A percentile compares a stretch with the other conserved stretches of the same genome.
These are phyloP conservation scores for Aleiodes sp. DNA, from an alignment of 1,140 invertebrate genomes.

Conservation along the genomic window DNA sequence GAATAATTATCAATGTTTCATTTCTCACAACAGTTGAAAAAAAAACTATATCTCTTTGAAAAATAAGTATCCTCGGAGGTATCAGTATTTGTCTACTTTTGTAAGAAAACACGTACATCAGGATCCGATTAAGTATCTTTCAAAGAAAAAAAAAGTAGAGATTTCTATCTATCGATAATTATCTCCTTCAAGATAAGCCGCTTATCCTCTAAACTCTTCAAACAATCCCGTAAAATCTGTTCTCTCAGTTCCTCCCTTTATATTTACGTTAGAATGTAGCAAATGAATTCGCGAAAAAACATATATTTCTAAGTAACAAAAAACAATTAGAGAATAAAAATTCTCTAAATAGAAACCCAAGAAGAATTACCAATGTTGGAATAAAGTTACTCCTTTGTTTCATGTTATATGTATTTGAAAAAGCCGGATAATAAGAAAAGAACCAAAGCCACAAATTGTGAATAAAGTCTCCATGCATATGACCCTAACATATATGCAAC, in stretches of 20 bases:
- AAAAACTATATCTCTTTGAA: not conserved
- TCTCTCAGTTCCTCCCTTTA: not conserved
- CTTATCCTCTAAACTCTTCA: constrained; percentile 9
- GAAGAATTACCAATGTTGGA: constrained; percentile 48
- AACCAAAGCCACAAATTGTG: constrained; percentile 27
- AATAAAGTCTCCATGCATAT: constrained; percentile 27
- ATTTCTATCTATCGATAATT: constrained; percentile 18
- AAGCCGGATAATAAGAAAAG: constrained; percentile 8
- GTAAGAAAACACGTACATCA: not conserved
- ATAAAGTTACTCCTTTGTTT: constrained; percentile 50
- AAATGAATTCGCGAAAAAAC: not conserved
- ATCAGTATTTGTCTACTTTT: not conserved
- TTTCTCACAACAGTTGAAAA: not conserved
- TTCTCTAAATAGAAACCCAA: constrained; percentile 41
- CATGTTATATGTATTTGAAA: constrained; percentile 3
- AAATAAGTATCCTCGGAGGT: not conserved
- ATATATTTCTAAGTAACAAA: no score
- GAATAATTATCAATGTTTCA: not conserved
- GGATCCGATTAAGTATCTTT: constrained; percentile 1
- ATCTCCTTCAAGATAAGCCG: constrained; percentile 5
- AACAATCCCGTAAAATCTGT: constrained; percentile 2
- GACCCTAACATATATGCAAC: constrained; percentile 23
- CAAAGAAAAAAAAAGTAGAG: not conserved
- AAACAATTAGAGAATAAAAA: constrained; percentile 11
- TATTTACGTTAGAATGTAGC: not conserved